Percentiles rank a stretch among this genome's conserved stretches.
Conservation (phyloP, 2,888 invertebrate species). For the Drosophila incognita region DNA sequence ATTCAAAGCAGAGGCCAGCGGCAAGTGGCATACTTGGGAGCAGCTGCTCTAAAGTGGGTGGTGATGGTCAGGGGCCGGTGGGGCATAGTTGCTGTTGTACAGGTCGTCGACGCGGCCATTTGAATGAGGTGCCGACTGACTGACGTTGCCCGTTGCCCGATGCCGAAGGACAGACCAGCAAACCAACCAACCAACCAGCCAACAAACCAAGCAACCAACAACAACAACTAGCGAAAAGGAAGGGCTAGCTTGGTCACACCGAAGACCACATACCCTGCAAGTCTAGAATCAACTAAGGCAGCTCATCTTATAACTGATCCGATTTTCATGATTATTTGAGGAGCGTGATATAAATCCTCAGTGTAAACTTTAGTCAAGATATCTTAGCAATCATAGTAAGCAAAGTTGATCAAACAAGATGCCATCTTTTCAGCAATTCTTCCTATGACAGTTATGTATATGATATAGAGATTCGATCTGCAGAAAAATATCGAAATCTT, state of each 20-base stretch:
- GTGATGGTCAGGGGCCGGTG: constrained; percentile 16
- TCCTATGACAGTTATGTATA: background rate
- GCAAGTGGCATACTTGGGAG: constrained; percentile 73
- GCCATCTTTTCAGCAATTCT: background rate
- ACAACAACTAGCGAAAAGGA: constrained; percentile 19
- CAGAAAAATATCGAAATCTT: background rate
- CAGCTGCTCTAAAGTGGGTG: constrained; percentile 41
- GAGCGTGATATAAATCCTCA: too few relatives aligned
- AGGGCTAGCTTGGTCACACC: background rate
- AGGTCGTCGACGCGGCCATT: constrained; percentile 70
- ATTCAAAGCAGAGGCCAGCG: constrained; percentile 66
- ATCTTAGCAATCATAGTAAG: too few relatives aligned
- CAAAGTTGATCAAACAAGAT: background rate
- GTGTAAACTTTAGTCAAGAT: too few relatives aligned
- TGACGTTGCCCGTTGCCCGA: constrained; percentile 53
- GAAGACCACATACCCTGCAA: background rate
- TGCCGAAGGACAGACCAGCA: constrained; percentile 32
- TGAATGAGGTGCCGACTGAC: constrained; percentile 80
- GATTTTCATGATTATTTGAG: background rate
- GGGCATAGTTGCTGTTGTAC: constrained; percentile 26
- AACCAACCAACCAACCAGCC: constrained; percentile 23
- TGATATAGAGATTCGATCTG: background rate
- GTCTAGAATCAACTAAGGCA: too few relatives aligned
- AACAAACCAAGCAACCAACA: constrained; percentile 3
- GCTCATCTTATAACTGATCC: too few relatives aligned